phyloP scores from a whole-genome alignment of 2,113 vertebrate species.

The Haliaeetus leucogaster region DNA sequence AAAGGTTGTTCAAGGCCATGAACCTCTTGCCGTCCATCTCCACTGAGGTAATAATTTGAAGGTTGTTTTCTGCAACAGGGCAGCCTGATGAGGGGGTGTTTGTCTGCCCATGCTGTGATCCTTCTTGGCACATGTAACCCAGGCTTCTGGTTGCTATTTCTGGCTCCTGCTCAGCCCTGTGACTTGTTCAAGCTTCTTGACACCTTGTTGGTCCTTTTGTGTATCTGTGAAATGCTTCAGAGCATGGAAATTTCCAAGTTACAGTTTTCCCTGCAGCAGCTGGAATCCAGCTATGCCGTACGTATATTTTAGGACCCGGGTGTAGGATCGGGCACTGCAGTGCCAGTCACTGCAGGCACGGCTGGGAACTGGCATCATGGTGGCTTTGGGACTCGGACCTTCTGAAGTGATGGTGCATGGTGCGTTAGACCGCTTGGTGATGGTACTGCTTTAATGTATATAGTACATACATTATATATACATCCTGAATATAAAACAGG shows the following conservation, averaged over 20 bases:
- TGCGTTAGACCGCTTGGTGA: accelerated
- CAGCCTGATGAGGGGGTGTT: background rate
- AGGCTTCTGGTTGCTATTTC: background rate
- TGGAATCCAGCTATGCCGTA: background rate
- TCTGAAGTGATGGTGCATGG: background rate
- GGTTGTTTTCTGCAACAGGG: background rate
- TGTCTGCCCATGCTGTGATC: accelerated
- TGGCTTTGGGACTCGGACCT: background rate
- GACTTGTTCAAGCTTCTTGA: background rate
- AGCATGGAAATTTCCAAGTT: conserved; percentile 38
- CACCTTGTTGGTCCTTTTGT: background rate
- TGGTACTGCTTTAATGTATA: background rate
- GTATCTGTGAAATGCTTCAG: background rate
- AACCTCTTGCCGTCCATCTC: background rate
- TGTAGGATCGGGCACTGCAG: background rate
- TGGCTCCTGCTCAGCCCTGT: background rate
- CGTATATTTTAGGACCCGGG: accelerated
- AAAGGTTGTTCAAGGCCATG: background rate
- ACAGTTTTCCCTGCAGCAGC: background rate
- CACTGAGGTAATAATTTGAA: background rate
- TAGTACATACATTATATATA: background rate
- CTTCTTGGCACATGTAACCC: background rate
- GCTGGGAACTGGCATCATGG: background rate
- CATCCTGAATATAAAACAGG: background rate
- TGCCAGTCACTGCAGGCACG: accelerated